phyloP scores from a whole-genome alignment of 2,113 vertebrate genomes.

The Chloebia gouldiae region DNA sequence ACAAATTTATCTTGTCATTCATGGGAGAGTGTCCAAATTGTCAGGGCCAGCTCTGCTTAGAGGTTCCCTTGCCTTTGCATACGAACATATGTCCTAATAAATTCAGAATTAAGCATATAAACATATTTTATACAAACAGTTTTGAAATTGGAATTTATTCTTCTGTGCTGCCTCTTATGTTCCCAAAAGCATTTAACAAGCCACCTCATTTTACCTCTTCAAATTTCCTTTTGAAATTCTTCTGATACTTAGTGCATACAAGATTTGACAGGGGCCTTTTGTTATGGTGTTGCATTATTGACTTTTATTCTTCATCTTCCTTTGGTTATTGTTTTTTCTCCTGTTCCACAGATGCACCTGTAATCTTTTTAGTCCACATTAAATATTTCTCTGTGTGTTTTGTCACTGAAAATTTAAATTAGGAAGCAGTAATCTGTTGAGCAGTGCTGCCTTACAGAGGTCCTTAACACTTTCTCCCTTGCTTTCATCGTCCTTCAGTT shows the following conservation, averaged over 20 bases:
- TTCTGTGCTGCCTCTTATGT: background rate
- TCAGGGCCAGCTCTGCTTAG: background rate
- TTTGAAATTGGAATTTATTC: background rate
- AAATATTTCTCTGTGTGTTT: background rate
- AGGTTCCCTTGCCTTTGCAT: background rate
- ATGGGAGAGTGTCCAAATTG: rapidly evolving
- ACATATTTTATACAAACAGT: background rate
- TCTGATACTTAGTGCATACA: background rate
- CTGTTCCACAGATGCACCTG: background rate
- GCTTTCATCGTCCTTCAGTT: background rate
- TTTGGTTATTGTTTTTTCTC: background rate
- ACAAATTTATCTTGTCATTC: background rate
- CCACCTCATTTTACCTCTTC: background rate
- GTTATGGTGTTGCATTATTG: background rate
- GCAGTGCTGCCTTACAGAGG: background rate
- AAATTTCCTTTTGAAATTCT: background rate
- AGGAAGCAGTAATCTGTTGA: background rate
- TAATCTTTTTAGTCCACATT: background rate
- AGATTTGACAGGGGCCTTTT: background rate
- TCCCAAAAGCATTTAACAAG: background rate
- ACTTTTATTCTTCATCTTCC: background rate
- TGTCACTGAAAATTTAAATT: background rate
- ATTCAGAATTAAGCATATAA: background rate
- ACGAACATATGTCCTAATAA: background rate
- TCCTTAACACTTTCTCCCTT: background rate